Base-by-base conservation (phyloP, 2,888 invertebrate species). In the Sarcophaga subvicina region DNA sequence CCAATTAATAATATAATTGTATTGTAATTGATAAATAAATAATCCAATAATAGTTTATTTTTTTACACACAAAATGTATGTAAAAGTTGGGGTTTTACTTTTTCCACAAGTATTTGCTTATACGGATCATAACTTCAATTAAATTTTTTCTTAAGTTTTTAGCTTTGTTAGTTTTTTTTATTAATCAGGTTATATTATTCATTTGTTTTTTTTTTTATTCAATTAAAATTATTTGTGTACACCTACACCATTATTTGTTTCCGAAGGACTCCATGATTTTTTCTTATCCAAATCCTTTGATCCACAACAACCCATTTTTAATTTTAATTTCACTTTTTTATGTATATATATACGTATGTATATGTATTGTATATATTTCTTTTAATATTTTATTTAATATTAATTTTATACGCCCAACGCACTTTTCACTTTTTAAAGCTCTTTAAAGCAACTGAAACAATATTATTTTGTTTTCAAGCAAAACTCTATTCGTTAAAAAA, bases 241-340 rank as follows among this genome's bases (percentile, higher is more conserved):
- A 80, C 86, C 59, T 90, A 91, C 91, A 83, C 90, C 91, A 88
- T 91, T 91, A 83, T 92, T 91, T 71, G 90, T 89, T 79, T 91
- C 91, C 20, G 91, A 89, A 73, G 92, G 92, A 85, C 92, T 92
- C 91, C 92, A 92, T 49, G 92, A 92, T 72, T 90, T 91, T 85
- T 91, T 91, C 47, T 90, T 90, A 79, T 92, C 92, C 78, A 90
- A 84, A 88, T 92, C 91, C 89, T 91, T 92, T 66, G 92, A 91
- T 80, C 89, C 89, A 83, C 91, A 91, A 86, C 92, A 77, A 86
- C 92, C 92, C 91, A 91, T 91, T 79, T 86, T 85, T 59, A 37
- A 20, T n/a, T 71, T 10, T 25, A 17, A 66, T 62, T 70, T 25
- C n/a, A 12, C 64, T 60, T 67, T 37, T 76, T 71, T 54, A 22